Evolutionary conservation across 2,113 vertebrate species (phyloP).

Genomic region (Spilogale gracilis): DNA sequence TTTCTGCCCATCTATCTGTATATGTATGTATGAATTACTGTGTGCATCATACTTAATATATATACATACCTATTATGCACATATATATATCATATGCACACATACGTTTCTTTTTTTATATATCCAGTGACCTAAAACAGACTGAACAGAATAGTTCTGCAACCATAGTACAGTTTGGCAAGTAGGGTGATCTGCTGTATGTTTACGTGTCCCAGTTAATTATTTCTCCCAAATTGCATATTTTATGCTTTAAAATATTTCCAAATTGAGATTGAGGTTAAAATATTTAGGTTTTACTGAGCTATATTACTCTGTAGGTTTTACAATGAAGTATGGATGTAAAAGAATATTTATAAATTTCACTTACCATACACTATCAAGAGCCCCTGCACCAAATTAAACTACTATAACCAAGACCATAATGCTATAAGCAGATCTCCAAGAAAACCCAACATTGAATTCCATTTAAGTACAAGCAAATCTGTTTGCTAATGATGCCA

Average conservation of each 20-base stretch:
- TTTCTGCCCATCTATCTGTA: not conserved
- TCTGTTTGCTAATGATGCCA: not conserved
- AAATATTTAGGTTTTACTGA: not conserved
- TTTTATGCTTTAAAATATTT: constrained; percentile 50
- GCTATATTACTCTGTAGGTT: not conserved
- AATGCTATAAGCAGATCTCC: not conserved
- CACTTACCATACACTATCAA: constrained; percentile 1
- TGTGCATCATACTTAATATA: not conserved
- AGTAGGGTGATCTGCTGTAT: not conserved
- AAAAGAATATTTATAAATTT: constrained; percentile 50
- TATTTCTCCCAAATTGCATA: not conserved
- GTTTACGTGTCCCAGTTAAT: not conserved
- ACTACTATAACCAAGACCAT: not conserved
- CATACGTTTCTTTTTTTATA: not conserved
- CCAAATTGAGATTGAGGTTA: not conserved
- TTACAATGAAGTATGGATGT: not conserved
- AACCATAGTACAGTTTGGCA: not conserved
- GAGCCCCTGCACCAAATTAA: not conserved
- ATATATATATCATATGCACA: not conserved
- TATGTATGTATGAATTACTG: not conserved
- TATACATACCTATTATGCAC: not conserved
- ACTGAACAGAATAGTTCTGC: not conserved
- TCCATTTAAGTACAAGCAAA: not conserved
- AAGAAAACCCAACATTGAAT: constrained; percentile 49
- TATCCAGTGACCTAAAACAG: not conserved